phyloP scores from a whole-genome alignment of 2,888 invertebrate genomes.

The Heliconius aoede region DNA sequence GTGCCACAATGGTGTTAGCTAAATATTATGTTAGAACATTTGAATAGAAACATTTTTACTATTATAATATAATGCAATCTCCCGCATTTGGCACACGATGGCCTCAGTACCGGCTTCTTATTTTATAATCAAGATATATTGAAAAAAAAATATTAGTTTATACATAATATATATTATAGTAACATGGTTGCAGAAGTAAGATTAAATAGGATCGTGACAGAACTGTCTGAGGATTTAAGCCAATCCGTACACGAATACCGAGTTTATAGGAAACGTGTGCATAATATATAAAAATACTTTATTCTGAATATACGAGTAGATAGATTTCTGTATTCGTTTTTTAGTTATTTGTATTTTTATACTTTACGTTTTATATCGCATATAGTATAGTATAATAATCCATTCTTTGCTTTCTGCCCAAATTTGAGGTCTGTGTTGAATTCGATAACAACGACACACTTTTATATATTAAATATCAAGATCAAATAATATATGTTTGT shows the following conservation, averaged over 20 bases:
- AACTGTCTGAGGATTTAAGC: conserved; percentile 31
- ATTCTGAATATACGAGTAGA: conserved; percentile 40
- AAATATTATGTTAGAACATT: no score
- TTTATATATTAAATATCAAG: not conserved
- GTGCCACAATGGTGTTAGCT: no score
- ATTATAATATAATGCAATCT: no score
- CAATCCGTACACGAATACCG: conserved; percentile 45
- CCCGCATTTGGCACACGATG: not conserved
- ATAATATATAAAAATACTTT: conserved; percentile 50
- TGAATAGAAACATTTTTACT: no score
- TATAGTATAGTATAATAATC: not conserved
- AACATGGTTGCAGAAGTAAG: conserved; percentile 19
- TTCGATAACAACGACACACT: not conserved
- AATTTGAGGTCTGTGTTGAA: no score
- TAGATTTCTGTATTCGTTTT: not conserved
- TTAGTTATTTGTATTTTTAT: not conserved
- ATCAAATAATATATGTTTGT: not conserved
- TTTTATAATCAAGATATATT: not conserved
- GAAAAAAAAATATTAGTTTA: no score
- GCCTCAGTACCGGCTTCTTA: not conserved
- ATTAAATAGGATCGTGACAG: conserved; percentile 7
- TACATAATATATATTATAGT: not conserved
- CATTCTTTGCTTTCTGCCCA: no score
- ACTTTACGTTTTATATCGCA: not conserved
- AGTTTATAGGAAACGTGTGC: conserved; percentile 47